Evolutionary conservation across 1,140 invertebrate genomes (phyloP).

Genomic region (Drosophila obscura): DNA sequence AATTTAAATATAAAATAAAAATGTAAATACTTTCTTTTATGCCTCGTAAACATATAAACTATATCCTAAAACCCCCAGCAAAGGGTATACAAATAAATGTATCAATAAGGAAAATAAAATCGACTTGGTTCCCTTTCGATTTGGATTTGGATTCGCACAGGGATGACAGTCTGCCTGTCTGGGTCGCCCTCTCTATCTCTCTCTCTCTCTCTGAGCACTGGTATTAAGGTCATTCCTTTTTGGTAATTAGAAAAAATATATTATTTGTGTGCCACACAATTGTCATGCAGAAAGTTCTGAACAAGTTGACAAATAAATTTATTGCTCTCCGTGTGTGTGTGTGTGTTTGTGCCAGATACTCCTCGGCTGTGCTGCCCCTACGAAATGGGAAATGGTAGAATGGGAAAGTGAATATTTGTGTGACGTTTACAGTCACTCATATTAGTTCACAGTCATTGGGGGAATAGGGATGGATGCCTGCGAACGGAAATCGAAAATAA

Average conservation of each 20-base stretch:
- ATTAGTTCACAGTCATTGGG: conserved; percentile 36
- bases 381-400: neutral
- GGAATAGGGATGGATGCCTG: neutral
- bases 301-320: conserved; percentile 48
- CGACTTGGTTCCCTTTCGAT: conserved; percentile 18
- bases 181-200: neutral
- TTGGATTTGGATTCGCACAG: neutral
- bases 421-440: conserved; percentile 40
- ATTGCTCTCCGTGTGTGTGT: conserved; percentile 23
- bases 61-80: too few relatives aligned
- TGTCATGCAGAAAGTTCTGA: conserved; percentile 33
- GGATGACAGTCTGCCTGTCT: conserved; percentile 25
- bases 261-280: conserved; percentile 28
- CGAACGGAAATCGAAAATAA: conserved; percentile 58
- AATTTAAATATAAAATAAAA: too few relatives aligned
- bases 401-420: conserved; percentile 48
- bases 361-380: too few relatives aligned
- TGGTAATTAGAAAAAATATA: conserved; percentile 49
- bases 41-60: neutral
- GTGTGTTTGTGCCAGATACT: too few relatives aligned
- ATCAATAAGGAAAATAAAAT: conserved; percentile 31
- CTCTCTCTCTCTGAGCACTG: conserved; percentile 5
- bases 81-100: conserved; percentile 26
- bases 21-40: too few relatives aligned
- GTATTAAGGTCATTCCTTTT: conserved; percentile 33